Conservation (phyloP, 35 echinoderm and acorn worm species). For the Apostichopus parvimensis region DNA sequence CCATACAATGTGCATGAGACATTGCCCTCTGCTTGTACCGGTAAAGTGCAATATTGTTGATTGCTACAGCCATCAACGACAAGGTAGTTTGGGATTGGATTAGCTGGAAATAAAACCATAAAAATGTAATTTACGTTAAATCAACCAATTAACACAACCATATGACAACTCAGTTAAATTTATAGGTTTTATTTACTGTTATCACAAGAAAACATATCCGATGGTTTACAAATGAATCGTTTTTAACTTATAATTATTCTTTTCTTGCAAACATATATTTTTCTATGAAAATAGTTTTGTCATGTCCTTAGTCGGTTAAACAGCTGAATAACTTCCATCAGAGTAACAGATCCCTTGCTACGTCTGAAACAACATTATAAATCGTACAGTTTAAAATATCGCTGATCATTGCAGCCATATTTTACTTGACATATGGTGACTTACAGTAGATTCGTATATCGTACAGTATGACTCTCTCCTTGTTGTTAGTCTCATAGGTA, state of each 20-base stretch:
- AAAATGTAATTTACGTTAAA: neutral
- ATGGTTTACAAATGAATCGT: too few relatives aligned
- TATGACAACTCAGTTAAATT: too few relatives aligned
- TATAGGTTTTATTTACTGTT: too few relatives aligned
- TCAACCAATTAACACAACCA: too few relatives aligned
- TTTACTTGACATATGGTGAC: neutral
- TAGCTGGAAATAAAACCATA: neutral
- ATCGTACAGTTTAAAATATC: neutral
- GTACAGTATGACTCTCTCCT: neutral
- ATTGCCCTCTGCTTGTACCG: neutral
- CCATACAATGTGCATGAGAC: neutral
- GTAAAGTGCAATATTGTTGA: neutral
- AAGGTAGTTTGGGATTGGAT: neutral
- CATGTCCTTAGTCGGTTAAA: neutral
- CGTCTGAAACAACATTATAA: neutral
- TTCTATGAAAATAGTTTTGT: neutral
- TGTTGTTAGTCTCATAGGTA: neutral
- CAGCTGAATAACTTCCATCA: neutral
- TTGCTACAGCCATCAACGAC: conserved; percentile 8
- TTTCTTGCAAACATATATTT: too few relatives aligned
- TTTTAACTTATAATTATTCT: too few relatives aligned
- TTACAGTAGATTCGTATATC: conserved; percentile 1
- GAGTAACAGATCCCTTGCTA: neutral
- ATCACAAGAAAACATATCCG: too few relatives aligned
- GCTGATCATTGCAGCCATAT: neutral